Percentiles rank a stretch among this genome's conserved stretches.
phyloP scores from a whole-genome alignment of 2,888 invertebrate species.

The Diplolepis rosae region DNA sequence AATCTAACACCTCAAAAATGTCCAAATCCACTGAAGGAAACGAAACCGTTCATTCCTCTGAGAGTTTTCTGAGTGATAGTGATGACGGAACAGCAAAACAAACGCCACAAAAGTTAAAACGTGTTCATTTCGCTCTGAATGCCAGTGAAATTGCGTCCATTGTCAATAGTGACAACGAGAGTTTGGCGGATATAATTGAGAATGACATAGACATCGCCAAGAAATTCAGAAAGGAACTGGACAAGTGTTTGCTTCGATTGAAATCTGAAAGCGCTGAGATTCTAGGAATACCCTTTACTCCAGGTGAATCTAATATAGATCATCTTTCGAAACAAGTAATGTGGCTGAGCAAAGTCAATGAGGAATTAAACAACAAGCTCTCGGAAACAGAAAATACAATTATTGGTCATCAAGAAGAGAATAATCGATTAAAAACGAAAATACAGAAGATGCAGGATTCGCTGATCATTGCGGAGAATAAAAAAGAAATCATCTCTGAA shows the following conservation, averaged over 20 bases:
- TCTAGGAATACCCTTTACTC: constrained; percentile 75
- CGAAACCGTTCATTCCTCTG: constrained; percentile 37
- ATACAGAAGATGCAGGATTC: constrained; percentile 76
- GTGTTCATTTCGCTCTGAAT: constrained; percentile 83
- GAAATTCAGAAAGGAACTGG: constrained; percentile 80
- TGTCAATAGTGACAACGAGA: constrained; percentile 75
- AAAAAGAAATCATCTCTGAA: constrained; percentile 76
- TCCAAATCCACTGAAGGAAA: neutral
- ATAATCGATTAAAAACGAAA: constrained; percentile 77
- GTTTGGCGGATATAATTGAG: constrained; percentile 71
- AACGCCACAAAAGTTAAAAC: constrained; percentile 65
- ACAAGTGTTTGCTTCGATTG: constrained; percentile 80
- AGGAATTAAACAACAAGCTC: constrained; percentile 75
- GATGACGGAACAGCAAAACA: neutral
- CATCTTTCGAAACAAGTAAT: constrained; percentile 53
- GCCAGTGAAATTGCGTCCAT: constrained; percentile 75
- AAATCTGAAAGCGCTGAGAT: constrained; percentile 83
- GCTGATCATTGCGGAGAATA: constrained; percentile 72
- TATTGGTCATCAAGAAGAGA: constrained; percentile 72
- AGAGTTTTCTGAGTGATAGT: constrained; percentile 1
- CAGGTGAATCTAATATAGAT: constrained; percentile 43
- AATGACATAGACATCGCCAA: constrained; percentile 73
- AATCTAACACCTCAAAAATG: neutral
- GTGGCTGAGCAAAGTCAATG: constrained; percentile 57
- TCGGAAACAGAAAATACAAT: constrained; percentile 77